Evolutionary conservation across 2,888 invertebrate genomes (phyloP).

Genomic region (Drosophila melanosoma): DNA sequence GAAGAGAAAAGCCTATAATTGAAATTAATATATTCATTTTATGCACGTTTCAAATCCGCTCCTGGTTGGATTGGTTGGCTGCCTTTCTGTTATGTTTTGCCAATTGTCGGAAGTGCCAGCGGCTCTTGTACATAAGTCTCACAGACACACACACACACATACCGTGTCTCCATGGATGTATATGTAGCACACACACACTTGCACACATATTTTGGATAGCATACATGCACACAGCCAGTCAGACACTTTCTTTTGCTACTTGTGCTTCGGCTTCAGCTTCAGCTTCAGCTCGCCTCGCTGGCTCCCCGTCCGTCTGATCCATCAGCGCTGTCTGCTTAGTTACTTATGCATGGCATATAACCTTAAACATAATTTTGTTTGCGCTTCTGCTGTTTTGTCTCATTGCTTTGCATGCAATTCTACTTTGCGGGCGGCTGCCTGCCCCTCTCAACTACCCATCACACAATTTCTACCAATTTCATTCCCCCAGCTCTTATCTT

Average conservation of each 20-base stretch:
- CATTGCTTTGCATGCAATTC: constrained; percentile 61
- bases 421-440: constrained; percentile 23
- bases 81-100: constrained; percentile 73
- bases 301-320: constrained; percentile 39
- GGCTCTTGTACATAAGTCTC: constrained; percentile 65
- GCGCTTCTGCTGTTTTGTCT: constrained; percentile 68
- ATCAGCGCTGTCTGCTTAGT: constrained; percentile 66
- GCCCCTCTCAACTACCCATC: not conserved
- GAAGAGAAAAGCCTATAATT: not conserved
- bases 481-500: constrained; percentile 25
- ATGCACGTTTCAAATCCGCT: constrained; percentile 23
- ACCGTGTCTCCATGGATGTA: not conserved
- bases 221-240: constrained; percentile 64
- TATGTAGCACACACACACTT: constrained; percentile 4
- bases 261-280: constrained; percentile 78
- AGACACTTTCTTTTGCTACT: constrained; percentile 79
- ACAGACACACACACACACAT: constrained; percentile 27
- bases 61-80: constrained; percentile 39
- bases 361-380: constrained; percentile 80
- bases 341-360: constrained; percentile 79
- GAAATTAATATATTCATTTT: not conserved
- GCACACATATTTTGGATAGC: constrained; percentile 10
- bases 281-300: constrained; percentile 68
- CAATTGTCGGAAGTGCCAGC: constrained; percentile 78
- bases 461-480: constrained; percentile 11